Evolutionary conservation across 2,113 vertebrate genomes (phyloP).

Genomic region (Toxotes chatareus): DNA sequence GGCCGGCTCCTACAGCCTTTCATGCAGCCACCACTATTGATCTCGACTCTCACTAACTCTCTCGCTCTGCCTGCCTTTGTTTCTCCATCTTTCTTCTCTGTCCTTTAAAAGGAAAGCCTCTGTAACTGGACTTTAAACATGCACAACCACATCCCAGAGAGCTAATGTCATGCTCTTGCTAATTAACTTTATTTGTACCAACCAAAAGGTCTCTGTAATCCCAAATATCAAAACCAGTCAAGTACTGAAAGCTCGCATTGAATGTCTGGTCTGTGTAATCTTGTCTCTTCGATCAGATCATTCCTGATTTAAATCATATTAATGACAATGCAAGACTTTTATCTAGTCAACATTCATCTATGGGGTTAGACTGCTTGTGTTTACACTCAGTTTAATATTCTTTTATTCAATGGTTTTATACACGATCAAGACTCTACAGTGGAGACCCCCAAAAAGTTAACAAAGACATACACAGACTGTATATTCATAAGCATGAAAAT

Average conservation of each 20-base stretch:
- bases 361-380: too few species aligned
- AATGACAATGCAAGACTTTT: not conserved
- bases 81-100: slow-evolving; percentile 15
- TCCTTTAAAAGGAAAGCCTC: not conserved
- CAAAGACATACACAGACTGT: not conserved
- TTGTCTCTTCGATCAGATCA: not conserved
- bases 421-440: not conserved
- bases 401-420: not conserved
- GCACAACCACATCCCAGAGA: not conserved
- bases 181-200: not conserved
- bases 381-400: not conserved
- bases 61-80: slow-evolving; percentile 20
- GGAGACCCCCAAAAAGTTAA: not conserved
- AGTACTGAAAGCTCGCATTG: not conserved
- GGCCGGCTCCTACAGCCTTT: slow-evolving; percentile 35
- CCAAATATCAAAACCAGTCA: not conserved
- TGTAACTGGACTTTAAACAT: not conserved
- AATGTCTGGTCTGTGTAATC: not conserved
- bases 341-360: not conserved
- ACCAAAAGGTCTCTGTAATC: not conserved
- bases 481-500: not conserved
- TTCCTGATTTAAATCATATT: not conserved
- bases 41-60: slow-evolving; percentile 29
- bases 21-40: slow-evolving; percentile 27
- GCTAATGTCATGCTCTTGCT: not conserved